Evolutionary conservation across 1,140 invertebrate genomes (phyloP).

Genomic region (Drosophila littoralis): DNA sequence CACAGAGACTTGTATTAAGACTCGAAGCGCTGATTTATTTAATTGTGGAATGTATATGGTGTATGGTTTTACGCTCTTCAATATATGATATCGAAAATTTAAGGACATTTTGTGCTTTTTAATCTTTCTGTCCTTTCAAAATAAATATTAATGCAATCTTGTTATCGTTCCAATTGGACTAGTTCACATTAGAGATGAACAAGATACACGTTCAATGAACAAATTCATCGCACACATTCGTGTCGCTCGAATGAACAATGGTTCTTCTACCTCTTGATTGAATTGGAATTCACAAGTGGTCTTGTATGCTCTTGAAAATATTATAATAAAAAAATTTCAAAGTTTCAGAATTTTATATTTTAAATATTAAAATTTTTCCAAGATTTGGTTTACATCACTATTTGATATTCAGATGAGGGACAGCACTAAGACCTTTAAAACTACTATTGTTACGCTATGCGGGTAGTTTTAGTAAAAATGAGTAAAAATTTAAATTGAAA

Average conservation of each 20-base stretch:
- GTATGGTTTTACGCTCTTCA: conserved; percentile 66
- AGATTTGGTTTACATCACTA: conserved; percentile 10
- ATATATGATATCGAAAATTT: conserved; percentile 62
- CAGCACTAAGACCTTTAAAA: background rate
- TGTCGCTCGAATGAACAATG: background rate
- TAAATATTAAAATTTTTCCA: conserved; percentile 3
- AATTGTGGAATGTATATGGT: conserved; percentile 61
- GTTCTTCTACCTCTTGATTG: background rate
- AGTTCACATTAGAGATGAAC: conserved; percentile 31
- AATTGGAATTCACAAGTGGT: background rate
- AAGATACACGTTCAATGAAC: background rate
- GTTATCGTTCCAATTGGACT: conserved; percentile 1
- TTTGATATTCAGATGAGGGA: background rate
- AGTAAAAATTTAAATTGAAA: too few relatives aligned
- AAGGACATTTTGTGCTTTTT: conserved; percentile 50
- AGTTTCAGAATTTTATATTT: background rate
- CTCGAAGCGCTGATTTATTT: conserved; percentile 71
- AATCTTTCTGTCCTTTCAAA: background rate
- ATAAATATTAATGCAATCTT: background rate
- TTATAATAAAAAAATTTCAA: background rate
- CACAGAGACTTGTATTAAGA: conserved; percentile 82
- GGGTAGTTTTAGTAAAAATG: background rate
- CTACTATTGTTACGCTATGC: background rate
- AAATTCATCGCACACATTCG: conserved; percentile 8
- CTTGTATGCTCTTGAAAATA: background rate